phyloP scores from a whole-genome alignment of 2,888 invertebrate genomes.

The Clepsis dumicolana region DNA sequence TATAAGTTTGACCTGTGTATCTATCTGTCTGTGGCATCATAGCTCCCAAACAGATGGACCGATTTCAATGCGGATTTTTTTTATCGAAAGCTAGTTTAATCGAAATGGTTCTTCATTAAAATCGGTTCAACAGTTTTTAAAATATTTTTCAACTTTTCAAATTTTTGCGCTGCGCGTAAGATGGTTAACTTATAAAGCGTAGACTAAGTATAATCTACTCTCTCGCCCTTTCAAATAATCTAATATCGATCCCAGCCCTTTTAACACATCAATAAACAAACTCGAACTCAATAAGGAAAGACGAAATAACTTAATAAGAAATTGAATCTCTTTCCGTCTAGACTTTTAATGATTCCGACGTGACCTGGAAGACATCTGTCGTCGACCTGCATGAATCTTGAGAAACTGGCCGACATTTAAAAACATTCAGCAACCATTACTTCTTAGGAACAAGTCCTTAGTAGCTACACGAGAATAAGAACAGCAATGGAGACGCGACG shows the following conservation, averaged over 20 bases:
- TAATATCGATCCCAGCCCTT: not conserved
- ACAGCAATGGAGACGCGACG: constrained; percentile 48
- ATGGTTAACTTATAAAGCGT: no score
- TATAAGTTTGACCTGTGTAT: no score
- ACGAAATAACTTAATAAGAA: constrained; percentile 57
- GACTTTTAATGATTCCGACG: constrained; percentile 65
- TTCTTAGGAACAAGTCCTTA: not conserved
- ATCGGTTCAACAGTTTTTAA: no score
- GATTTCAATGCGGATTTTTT: no score
- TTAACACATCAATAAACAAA: constrained; percentile 17
- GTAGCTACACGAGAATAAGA: constrained; percentile 23
- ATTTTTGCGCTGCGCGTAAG: no score
- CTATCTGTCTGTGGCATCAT: no score
- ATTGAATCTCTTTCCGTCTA: constrained; percentile 66
- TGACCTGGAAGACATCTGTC: constrained; percentile 50
- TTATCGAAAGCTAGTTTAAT: no score
- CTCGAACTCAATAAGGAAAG: constrained; percentile 24
- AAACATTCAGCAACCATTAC: constrained; percentile 48
- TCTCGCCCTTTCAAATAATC: not conserved
- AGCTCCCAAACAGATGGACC: no score
- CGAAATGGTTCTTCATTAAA: no score
- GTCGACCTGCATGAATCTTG: constrained; percentile 30
- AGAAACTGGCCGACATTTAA: not conserved
- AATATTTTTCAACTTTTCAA: no score
- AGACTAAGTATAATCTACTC: not conserved